Conservation (phyloP, 2,797 vertebrate species). For the Sitta carolinensis region DNA sequence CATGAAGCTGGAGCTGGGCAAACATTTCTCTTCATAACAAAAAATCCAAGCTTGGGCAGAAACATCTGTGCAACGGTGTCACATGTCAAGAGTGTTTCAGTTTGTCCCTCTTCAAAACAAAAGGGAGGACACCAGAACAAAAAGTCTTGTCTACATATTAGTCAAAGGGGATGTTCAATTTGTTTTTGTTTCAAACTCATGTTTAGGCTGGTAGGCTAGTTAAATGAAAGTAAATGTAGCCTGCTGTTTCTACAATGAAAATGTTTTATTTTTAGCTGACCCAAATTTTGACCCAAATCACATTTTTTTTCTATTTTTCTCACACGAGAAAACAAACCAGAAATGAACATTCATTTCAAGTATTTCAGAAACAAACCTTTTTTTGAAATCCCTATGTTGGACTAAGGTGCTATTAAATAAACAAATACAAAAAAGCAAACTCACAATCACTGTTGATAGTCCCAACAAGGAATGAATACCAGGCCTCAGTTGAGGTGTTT, state of each 20-base stretch:
- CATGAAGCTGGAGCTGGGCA: neutral
- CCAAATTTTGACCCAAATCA: conserved; percentile 33
- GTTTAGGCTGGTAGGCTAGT: neutral
- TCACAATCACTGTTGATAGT: neutral
- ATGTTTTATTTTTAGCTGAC: neutral
- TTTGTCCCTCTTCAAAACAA: neutral
- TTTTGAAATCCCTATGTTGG: neutral
- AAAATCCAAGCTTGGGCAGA: neutral
- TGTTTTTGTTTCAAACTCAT: neutral
- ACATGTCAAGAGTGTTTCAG: neutral
- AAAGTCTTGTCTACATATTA: neutral
- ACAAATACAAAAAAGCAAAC: neutral
- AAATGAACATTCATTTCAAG: neutral
- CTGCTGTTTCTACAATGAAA: neutral
- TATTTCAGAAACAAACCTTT: neutral
- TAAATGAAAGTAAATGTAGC: neutral
- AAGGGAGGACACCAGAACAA: neutral
- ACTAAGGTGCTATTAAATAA: neutral
- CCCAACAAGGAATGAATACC: neutral
- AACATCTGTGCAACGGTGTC: neutral
- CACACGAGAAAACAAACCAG: neutral
- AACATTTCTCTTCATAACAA: neutral
- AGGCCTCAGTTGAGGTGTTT: neutral
- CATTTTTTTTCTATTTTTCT: neutral
- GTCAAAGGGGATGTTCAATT: neutral